These are phyloP conservation scores for Pogonophryne albipinna DNA, from an alignment of 2,797 vertebrate species.

Conservation along the genomic window DNA sequence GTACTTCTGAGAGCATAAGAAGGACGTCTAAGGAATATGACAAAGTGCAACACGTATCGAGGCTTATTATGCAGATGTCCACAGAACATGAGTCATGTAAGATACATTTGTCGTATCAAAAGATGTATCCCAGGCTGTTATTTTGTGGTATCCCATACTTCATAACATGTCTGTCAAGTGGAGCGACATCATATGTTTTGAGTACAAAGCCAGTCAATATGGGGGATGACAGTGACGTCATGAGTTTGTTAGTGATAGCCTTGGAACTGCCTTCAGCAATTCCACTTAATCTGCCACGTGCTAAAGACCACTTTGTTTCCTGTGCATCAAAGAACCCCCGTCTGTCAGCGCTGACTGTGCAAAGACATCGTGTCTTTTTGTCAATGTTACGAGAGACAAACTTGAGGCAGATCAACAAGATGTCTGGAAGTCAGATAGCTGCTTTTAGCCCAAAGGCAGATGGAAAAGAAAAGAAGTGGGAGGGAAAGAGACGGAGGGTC, in stretches of 20 bases:
- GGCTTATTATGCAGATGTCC: neutral
- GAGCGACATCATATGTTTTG: conserved; percentile 4
- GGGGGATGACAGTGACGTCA: conserved; percentile 22
- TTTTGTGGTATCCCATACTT: neutral
- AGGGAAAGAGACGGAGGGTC: neutral
- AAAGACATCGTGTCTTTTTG: conserved; percentile 45
- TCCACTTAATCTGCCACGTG: conserved; percentile 59
- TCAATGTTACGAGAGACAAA: conserved; percentile 31
- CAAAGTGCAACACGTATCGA: neutral
- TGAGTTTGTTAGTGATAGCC: conserved; percentile 37
- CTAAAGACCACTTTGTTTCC: conserved; percentile 32
- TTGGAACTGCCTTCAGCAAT: conserved; percentile 22
- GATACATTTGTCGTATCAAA: conserved; percentile 10
- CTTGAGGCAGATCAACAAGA: conserved; percentile 4
- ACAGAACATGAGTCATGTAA: conserved; percentile 21
- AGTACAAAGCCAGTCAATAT: conserved; percentile 22
- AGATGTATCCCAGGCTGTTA: conserved; percentile 1
- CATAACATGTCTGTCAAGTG: neutral
- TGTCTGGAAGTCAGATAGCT: neutral
- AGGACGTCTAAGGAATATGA: conserved; percentile 14
- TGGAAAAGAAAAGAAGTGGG: neutral
- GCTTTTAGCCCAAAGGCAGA: conserved; percentile 19
- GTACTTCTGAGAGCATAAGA: conserved; percentile 22
- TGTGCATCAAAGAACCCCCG: conserved; percentile 26
- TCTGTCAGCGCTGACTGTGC: conserved; percentile 52